phyloP scores from a whole-genome alignment of 2,797 vertebrate species.

The Coreius guichenoti region DNA sequence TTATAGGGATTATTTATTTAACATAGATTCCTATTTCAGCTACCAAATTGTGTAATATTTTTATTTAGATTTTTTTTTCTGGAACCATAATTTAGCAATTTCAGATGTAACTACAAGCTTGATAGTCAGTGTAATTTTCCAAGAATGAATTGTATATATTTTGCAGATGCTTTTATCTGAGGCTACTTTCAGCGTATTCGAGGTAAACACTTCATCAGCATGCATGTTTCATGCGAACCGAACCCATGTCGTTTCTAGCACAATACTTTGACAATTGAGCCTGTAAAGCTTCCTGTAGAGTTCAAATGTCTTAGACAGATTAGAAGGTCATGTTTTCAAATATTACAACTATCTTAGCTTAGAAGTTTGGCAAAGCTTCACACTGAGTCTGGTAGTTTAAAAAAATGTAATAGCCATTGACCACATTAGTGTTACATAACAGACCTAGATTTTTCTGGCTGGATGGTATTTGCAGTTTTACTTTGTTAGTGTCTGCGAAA shows the following conservation, averaged over 20 bases:
- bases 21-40: conserved; percentile 5
- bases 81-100: neutral
- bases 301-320: neutral
- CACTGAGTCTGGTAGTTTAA: neutral
- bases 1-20: conserved; percentile 11
- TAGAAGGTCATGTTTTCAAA: neutral
- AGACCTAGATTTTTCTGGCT: conserved; percentile 33
- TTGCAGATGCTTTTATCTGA: neutral
- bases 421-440: conserved; percentile 29
- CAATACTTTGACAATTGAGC: neutral
- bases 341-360: neutral
- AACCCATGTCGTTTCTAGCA: neutral
- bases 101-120: neutral
- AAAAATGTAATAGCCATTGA: conserved; percentile 33
- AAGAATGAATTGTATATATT: neutral
- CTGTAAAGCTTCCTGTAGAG: neutral
- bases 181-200: neutral
- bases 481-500: conserved; percentile 23
- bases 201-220: neutral
- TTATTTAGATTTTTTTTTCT: neutral
- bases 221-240: neutral
- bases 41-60: neutral
- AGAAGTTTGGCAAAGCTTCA: conserved; percentile 15
- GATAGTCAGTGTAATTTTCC: neutral
- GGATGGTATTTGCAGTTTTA: neutral